Base-by-base conservation (phyloP, 2,797 vertebrate species). In the Crypturellus tataupa region DNA sequence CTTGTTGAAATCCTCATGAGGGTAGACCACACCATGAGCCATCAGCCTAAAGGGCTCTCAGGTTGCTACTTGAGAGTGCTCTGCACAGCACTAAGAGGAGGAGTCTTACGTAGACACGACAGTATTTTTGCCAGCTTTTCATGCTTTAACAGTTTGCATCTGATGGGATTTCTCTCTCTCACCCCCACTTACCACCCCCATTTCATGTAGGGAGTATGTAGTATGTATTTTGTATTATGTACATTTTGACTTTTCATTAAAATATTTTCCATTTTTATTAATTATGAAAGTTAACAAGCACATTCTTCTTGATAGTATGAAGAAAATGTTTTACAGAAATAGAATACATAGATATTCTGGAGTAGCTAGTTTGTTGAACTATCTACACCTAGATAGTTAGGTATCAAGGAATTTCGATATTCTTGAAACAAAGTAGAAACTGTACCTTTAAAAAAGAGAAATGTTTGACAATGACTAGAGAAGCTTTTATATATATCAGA, bases 331-430 rank as follows among this genome's bases (percentile, higher is more conserved):
- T 37, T 67, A 64, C 18, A 47, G 5, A 18, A 29, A 55, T 20
- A 56, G 55, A 56, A 56, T 65, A 16, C 15, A 3, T 49, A 17
- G 11, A 49, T 18, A 40, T 78, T 87, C 23, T 68, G 69, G 10
- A 83, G 23, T 35, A 35, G n/a, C 35, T 23, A 70, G 8, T 40
- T 33, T 68, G 17, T 60, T 78, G n/a, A 90, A 6, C 9, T 85
- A 5, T 58, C 11, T 10, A 4, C 70, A 29, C 20, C n/a, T 90
- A 71, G 73, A 49, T 6, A 83, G 5, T n/a, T 25, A 20, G 44
- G 58, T 63, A 92, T 46, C 79, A 95, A 90, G 70, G 51, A 33
- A 29, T 24, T 91, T 95, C 46, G 23, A 19, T 87, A 86, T 96
- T 96, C 94, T 49, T 80, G 89, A 83, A 95, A 89, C 79, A 62